Evolutionary conservation across 2,888 invertebrate species (phyloP).

Genomic region (Polydrusus pterygomalis): DNA sequence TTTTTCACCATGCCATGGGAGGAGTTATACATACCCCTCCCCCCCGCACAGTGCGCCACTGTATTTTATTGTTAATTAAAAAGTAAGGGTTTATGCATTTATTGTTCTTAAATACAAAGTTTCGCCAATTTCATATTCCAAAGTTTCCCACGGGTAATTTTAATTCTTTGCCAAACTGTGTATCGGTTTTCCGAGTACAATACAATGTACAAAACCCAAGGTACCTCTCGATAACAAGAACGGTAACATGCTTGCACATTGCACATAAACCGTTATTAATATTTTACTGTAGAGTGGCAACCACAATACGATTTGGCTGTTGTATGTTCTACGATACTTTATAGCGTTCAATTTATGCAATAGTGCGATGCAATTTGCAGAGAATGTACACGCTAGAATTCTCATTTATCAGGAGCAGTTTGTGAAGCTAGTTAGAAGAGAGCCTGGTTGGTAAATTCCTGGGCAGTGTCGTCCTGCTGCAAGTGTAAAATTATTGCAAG

Average conservation of each 20-base stretch:
- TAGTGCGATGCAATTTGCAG: slow-evolving; percentile 70
- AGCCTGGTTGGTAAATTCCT: slow-evolving; percentile 32
- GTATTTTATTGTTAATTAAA: too few species aligned
- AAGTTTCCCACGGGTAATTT: background rate
- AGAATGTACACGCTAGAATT: slow-evolving; percentile 72
- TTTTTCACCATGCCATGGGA: too few species aligned
- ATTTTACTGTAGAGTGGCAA: slow-evolving; percentile 31
- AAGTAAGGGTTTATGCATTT: too few species aligned
- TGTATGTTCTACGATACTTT: slow-evolving; percentile 64
- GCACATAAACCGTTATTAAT: slow-evolving; percentile 37
- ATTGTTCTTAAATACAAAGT: too few species aligned
- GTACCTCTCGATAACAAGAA: slow-evolving; percentile 27
- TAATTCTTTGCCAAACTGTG: slow-evolving; percentile 4
- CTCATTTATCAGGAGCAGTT: slow-evolving; percentile 71
- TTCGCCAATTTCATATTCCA: too few species aligned
- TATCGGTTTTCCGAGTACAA: slow-evolving; percentile 14
- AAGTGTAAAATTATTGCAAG: too few species aligned
- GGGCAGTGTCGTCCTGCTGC: slow-evolving; percentile 6
- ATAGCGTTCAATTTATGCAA: slow-evolving; percentile 71
- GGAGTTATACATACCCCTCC: too few species aligned
- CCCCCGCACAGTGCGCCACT: too few species aligned
- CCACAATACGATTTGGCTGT: slow-evolving; percentile 52
- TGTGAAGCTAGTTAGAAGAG: slow-evolving; percentile 70
- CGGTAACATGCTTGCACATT: slow-evolving; percentile 9
- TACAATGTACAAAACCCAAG: slow-evolving; percentile 38